phyloP scores from a whole-genome alignment of 2,797 vertebrate species.

The Eulemur coronatus region DNA sequence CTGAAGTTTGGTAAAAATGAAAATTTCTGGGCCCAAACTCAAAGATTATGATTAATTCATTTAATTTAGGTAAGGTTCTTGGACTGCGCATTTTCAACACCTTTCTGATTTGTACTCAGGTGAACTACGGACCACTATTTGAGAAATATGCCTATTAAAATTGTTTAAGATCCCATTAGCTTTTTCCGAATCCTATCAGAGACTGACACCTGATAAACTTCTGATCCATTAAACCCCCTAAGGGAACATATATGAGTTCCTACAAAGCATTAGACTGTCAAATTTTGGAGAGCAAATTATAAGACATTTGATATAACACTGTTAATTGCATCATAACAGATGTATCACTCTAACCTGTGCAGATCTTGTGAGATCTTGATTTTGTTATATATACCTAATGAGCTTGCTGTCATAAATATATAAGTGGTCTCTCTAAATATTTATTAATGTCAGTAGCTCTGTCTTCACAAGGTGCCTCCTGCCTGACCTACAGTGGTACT shows the following conservation, averaged over 20 bases:
- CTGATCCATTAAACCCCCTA: not conserved
- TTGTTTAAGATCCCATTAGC: not conserved
- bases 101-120: not conserved
- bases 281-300: not conserved
- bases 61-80: not conserved
- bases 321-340: not conserved
- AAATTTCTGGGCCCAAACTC: not conserved
- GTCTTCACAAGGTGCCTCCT: not conserved
- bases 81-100: not conserved
- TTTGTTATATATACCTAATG: not conserved
- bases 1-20: not conserved
- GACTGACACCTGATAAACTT: not conserved
- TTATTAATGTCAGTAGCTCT: not conserved
- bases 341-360: not conserved
- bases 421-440: not conserved
- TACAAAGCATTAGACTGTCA: not conserved
- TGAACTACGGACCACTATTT: not conserved
- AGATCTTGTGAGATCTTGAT: not conserved
- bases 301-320: not conserved
- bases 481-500: not conserved
- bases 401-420: not conserved
- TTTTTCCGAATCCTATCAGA: not conserved
- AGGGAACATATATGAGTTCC: not conserved
- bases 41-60: not conserved
- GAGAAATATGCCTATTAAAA: not conserved